Evolutionary conservation across 1,140 invertebrate genomes (phyloP).

Genomic region (Rhizoglyphus robini): DNA sequence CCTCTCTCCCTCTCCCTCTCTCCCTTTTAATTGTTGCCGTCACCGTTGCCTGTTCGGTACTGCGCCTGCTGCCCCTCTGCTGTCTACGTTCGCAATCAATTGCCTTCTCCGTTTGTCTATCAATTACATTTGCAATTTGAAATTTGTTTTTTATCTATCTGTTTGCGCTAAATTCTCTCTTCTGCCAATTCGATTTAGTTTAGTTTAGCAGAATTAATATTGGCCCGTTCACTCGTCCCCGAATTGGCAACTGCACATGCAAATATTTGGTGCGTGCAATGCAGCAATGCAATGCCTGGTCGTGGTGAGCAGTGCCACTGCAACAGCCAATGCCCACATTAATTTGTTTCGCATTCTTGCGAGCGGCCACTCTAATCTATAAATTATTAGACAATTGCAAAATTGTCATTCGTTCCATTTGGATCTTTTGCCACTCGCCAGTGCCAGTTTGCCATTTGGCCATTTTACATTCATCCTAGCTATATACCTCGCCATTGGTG

Average conservation of each 20-base stretch:
- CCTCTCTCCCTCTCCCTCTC: background rate
- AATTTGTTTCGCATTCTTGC: slow-evolving; percentile 13
- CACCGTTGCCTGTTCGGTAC: background rate
- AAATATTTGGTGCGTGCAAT: too few species aligned
- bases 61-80: background rate
- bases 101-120: slow-evolving; percentile 9
- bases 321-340: background rate
- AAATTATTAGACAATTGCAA: slow-evolving; percentile 14
- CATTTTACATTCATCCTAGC: background rate
- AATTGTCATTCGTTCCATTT: background rate
- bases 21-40: slow-evolving; percentile 5
- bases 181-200: slow-evolving; percentile 7
- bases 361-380: slow-evolving; percentile 10
- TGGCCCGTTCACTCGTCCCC: background rate
- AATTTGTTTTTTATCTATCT: slow-evolving; percentile 1
- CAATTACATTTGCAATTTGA: slow-evolving; percentile 13
- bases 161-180: background rate
- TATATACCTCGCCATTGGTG: background rate
- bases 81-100: background rate
- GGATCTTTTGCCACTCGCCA: background rate
- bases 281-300: too few species aligned
- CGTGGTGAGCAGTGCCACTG: background rate
- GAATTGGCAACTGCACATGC: background rate
- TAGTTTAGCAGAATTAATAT: background rate
- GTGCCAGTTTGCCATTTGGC: background rate